A percentile compares a stretch with the other conserved stretches of the same genome.
Conservation (phyloP, 1,140 invertebrate species). For the Yoshiicerus persimilis region DNA sequence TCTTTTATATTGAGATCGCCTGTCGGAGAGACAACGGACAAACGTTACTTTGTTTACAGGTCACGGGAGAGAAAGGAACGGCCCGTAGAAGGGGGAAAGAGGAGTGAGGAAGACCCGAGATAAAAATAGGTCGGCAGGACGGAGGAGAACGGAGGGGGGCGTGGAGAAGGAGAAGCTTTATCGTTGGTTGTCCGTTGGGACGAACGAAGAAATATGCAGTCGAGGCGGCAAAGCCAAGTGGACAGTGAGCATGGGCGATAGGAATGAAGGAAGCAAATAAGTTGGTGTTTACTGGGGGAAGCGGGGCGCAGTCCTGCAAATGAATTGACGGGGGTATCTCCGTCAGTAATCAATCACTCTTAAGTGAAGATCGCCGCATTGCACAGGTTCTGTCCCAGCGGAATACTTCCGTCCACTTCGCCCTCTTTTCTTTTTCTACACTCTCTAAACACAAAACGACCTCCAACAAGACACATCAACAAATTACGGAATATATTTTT, state of each 20-base stretch:
- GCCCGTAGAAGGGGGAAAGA: no score
- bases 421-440: neutral
- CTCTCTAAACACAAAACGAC: neutral
- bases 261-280: no score
- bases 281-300: neutral
- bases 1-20: no score
- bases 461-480: neutral
- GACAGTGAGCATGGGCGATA: no score
- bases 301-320: slow-evolving; percentile 31
- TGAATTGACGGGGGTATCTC: slow-evolving; percentile 40
- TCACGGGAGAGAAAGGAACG: no score
- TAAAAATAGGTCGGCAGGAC: no score
- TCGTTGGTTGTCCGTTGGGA: neutral
- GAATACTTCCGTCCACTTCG: neutral
- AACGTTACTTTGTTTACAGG: no score
- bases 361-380: slow-evolving; percentile 40
- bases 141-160: neutral
- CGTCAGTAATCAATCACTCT: slow-evolving; percentile 47
- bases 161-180: neutral
- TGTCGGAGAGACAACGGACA: no score
- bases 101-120: neutral
- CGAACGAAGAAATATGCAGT: neutral
- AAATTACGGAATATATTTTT: no score
- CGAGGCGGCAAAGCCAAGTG: neutral
- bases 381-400: neutral